These are phyloP conservation scores for Corvus moneduloides DNA, from an alignment of 2,113 vertebrate species.

Conservation along the genomic window DNA sequence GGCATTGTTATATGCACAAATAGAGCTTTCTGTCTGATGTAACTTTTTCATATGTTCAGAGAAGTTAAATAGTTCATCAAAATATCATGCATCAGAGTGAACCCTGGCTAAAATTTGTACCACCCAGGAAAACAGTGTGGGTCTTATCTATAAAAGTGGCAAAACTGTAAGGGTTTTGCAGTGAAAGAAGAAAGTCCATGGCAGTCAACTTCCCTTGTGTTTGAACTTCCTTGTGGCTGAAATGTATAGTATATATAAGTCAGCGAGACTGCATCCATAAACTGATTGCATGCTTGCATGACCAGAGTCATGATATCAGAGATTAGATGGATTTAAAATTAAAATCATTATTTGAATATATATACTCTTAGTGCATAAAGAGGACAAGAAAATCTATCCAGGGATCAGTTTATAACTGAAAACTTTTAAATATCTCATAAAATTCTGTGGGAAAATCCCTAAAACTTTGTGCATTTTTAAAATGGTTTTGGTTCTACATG, in stretches of 20 bases:
- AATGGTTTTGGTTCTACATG: not conserved
- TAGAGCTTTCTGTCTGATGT: not conserved
- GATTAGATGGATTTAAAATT: not conserved
- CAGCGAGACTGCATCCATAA: not conserved
- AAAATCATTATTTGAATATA: not conserved
- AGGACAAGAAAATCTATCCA: not conserved
- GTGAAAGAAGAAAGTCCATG: not conserved
- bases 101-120: not conserved
- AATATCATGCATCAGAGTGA: not conserved
- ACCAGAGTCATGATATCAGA: not conserved
- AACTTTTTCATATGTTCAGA: not conserved
- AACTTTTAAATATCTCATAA: not conserved
- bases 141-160: not conserved
- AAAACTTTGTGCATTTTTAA: not conserved
- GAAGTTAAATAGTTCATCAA: constrained; percentile 19
- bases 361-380: not conserved
- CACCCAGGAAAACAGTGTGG: not conserved
- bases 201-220: not conserved
- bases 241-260: accelerated
- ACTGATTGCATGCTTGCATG: not conserved
- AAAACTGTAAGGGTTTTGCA: not conserved
- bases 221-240: not conserved
- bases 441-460: not conserved
- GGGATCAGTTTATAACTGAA: not conserved
- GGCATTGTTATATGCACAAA: not conserved